Conservation (phyloP, 2,113 vertebrate genomes). For the Dasypus novemcinctus region DNA sequence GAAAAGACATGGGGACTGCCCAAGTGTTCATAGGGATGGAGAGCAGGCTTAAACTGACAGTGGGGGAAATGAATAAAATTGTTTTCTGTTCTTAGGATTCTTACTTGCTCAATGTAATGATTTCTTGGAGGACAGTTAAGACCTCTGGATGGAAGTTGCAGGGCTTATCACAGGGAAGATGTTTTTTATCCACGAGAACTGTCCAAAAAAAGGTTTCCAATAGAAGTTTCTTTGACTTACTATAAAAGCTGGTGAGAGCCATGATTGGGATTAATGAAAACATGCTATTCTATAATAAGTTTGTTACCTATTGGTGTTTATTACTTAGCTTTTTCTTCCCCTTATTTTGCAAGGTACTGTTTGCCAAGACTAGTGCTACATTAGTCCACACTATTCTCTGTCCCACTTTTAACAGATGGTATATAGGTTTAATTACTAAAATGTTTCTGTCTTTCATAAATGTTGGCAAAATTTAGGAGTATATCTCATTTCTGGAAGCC, state of each 20-base stretch:
- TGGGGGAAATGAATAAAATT: not conserved
- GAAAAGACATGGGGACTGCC: not conserved
- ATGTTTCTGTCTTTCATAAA: conserved; percentile 22
- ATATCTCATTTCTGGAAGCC: not conserved
- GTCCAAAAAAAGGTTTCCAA: not conserved
- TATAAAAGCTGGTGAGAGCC: not conserved
- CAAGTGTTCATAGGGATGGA: not conserved
- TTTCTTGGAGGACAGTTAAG: not conserved
- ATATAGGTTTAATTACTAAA: not conserved
- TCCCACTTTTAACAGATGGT: not conserved
- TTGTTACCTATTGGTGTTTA: not conserved
- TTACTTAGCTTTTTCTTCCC: not conserved
- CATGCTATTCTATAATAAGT: not conserved
- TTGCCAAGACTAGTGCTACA: not conserved
- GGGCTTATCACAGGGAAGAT: not conserved
- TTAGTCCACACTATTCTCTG: not conserved
- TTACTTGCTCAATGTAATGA: not conserved
- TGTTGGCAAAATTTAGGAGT: not conserved
- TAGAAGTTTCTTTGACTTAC: conserved; percentile 24
- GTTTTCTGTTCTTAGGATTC: not conserved
- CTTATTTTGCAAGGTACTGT: not conserved
- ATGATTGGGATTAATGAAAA: not conserved
- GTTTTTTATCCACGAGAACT: not conserved
- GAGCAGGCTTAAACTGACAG: not conserved
- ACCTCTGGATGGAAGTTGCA: not conserved